A percentile compares a stretch with the other conserved stretches of the same genome.
These are phyloP conservation scores for Tipula helvola DNA, from an alignment of 2,888 invertebrate genomes.

Conservation along the genomic window DNA sequence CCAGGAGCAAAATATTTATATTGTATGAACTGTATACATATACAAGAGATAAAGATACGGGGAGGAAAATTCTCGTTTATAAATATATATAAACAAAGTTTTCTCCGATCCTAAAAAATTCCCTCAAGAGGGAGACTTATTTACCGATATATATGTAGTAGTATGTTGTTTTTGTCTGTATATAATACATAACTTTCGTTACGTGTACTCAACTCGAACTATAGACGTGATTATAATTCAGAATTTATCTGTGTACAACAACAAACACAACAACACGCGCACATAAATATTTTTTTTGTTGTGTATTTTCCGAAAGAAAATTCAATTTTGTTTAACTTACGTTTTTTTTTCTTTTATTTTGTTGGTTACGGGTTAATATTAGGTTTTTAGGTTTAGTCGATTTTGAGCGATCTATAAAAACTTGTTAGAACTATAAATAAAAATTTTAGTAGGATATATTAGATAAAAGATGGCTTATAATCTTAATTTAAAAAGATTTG, in stretches of 20 bases:
- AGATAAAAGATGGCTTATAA: background rate
- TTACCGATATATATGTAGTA: background rate
- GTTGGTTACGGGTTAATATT: background rate
- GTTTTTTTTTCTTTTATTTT: background rate
- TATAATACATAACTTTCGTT: background rate
- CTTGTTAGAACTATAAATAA: background rate
- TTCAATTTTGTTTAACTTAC: slow-evolving; percentile 4
- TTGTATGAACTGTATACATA: background rate
- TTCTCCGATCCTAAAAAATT: background rate
- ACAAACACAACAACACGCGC: background rate
- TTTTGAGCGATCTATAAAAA: background rate
- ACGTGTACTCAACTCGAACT: background rate
- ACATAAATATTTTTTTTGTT: background rate
- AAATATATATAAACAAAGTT: background rate
- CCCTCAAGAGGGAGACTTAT: background rate
- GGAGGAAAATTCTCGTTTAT: background rate
- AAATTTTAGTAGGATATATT: background rate
- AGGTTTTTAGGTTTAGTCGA: background rate
- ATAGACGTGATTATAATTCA: background rate
- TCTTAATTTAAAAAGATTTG: background rate
- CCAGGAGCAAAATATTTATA: background rate
- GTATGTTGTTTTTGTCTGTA: background rate
- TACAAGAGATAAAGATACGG: background rate
- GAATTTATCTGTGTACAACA: background rate
- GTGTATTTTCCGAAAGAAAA: background rate